phyloP scores from a whole-genome alignment of 1,140 invertebrate species.

The Ceratosolen solmsi region DNA sequence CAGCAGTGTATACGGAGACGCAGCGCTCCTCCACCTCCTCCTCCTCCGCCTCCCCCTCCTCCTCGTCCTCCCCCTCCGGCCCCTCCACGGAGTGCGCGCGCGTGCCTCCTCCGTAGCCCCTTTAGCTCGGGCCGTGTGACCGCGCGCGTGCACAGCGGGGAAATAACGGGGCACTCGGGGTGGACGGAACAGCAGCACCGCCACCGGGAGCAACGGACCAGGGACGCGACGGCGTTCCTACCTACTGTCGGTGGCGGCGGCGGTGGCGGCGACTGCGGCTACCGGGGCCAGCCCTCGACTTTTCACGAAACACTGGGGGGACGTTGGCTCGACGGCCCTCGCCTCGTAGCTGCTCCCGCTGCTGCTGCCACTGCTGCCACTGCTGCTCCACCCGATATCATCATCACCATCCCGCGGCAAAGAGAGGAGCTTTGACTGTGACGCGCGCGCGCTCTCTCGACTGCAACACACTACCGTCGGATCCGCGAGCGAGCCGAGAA shows the following conservation, averaged over 20 bases:
- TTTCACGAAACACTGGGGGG: not conserved
- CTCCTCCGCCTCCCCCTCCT: too few species aligned
- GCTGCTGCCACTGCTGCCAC: not conserved
- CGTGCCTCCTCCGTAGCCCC: not conserved
- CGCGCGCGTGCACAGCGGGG: conserved; percentile 9
- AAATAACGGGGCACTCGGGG: not conserved
- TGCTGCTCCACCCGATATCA: conserved; percentile 13
- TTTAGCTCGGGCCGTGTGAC: not conserved
- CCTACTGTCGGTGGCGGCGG: too few species aligned
- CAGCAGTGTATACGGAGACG: not conserved
- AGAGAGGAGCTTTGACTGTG: not conserved
- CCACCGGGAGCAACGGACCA: not conserved
- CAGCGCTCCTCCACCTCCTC: too few species aligned
- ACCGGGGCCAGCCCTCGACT: not conserved
- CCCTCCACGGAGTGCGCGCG: not conserved
- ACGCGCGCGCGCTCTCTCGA: conserved; percentile 48
- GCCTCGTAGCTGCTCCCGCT: not conserved
- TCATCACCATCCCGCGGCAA: conserved; percentile 12
- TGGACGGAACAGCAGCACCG: not conserved
- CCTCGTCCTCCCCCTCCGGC: too few species aligned
- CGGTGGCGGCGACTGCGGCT: not conserved
- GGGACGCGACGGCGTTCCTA: not conserved
- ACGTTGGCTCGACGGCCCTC: not conserved
- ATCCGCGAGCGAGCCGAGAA: conserved; percentile 15
- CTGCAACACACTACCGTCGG: conserved; percentile 5